phyloP scores from a whole-genome alignment of 2,797 vertebrate species.

The Hydrophis major region DNA sequence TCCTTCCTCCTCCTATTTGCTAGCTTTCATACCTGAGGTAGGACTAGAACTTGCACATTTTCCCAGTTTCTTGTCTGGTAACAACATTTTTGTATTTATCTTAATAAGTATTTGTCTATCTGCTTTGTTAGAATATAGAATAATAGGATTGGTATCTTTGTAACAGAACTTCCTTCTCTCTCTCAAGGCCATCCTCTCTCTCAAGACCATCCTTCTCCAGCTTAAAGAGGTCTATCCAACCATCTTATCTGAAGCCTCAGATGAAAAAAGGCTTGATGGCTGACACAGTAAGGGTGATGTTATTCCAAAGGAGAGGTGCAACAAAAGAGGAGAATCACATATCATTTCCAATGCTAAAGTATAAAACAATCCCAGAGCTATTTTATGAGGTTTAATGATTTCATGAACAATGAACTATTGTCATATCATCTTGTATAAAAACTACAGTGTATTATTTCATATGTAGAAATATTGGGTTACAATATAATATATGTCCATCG shows the following conservation, averaged over 20 bases:
- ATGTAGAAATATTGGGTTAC: not conserved
- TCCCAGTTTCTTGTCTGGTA: not conserved
- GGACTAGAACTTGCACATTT: not conserved
- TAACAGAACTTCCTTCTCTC: not conserved
- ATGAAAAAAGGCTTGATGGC: not conserved
- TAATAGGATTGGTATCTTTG: not conserved
- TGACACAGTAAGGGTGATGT: not conserved
- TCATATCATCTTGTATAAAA: not conserved
- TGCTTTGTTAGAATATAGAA: not conserved
- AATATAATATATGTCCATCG: not conserved
- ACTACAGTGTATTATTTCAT: not conserved
- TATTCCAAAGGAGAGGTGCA: not conserved
- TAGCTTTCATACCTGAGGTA: not conserved
- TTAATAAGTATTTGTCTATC: not conserved
- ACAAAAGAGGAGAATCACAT: not conserved
- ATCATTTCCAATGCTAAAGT: not conserved
- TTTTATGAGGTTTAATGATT: constrained; percentile 54
- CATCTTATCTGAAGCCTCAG: not conserved
- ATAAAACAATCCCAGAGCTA: constrained; percentile 72
- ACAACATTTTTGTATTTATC: not conserved
- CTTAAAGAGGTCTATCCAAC: not conserved
- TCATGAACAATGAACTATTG: not conserved
- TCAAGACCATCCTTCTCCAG: not conserved
- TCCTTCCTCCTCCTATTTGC: too few relatives aligned
- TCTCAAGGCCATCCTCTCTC: not conserved